Conservation (phyloP, 2,888 invertebrate genomes). For the Formica aserva region DNA sequence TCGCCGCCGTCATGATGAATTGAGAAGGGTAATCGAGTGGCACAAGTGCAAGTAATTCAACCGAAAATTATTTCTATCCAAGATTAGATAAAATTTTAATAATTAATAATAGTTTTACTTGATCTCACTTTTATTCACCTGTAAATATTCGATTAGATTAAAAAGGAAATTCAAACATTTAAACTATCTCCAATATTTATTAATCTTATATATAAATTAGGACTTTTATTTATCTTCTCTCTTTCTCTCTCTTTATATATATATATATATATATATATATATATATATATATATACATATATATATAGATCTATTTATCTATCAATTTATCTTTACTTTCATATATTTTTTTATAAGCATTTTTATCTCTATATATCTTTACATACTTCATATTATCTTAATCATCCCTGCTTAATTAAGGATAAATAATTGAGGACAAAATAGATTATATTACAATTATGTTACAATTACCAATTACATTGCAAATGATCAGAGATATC, state of each 20-base stretch:
- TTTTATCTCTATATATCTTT: not conserved
- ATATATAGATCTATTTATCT: too few relatives aligned
- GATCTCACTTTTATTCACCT: not conserved
- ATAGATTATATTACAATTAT: not conserved
- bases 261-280: not conserved
- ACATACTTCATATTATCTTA: not conserved
- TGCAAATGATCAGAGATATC: not conserved
- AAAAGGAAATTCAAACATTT: not conserved
- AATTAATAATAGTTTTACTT: not conserved
- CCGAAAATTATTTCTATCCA: not conserved
- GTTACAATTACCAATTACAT: not conserved
- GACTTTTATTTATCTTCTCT: not conserved
- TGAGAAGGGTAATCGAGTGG: slow-evolving; percentile 18
- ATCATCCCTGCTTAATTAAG: not conserved
- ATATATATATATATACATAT: too few relatives aligned
- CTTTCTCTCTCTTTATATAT: not conserved
- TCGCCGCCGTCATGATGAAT: not conserved
- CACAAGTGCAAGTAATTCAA: not conserved
- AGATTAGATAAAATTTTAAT: slow-evolving; percentile 4
- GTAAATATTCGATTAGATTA: not conserved
- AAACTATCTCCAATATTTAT: not conserved
- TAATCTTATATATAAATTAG: not conserved
- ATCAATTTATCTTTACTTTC: too few relatives aligned
- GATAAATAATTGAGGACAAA: not conserved
- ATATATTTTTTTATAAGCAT: not conserved